Conservation (phyloP, 2,113 vertebrate species). For the Pleuronectes platessa region DNA sequence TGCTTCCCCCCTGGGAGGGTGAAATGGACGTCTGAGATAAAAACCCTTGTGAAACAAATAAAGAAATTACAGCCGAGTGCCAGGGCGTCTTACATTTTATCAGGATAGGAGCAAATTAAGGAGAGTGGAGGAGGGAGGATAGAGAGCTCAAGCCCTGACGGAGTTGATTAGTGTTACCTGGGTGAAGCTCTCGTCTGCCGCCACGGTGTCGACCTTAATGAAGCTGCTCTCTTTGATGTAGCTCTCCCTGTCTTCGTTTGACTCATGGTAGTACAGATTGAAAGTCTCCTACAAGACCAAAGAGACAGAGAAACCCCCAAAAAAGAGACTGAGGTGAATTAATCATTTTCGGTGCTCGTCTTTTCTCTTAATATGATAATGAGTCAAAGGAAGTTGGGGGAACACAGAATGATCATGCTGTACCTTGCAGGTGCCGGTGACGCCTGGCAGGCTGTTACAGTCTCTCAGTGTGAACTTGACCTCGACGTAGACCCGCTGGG, state of each 20-base stretch:
- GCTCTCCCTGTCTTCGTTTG: constrained; percentile 93
- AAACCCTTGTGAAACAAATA: constrained; percentile 62
- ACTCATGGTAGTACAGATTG: constrained; percentile 99
- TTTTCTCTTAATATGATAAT: constrained; percentile 60
- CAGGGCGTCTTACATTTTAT: constrained; percentile 27
- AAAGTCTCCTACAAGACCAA: constrained; percentile 89
- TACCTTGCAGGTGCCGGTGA: constrained; percentile 97
- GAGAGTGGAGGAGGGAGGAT: constrained; percentile 48
- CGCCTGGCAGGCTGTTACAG: constrained; percentile 97
- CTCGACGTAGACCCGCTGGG: constrained; percentile 96
- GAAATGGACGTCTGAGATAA: constrained; percentile 49
- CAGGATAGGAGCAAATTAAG: constrained; percentile 62
- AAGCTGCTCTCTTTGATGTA: constrained; percentile 97
- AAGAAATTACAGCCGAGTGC: constrained; percentile 53
- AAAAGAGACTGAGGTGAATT: constrained; percentile 25
- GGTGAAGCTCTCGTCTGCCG: constrained; percentile 98
- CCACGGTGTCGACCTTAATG: constrained; percentile 97
- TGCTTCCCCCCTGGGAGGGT: constrained; percentile 23
- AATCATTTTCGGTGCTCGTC: constrained; percentile 50
- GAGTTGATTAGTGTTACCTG: constrained; percentile 79
- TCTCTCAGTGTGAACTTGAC: constrained; percentile 98
- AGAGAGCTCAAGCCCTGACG: constrained; percentile 53
- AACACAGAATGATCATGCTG: not conserved
- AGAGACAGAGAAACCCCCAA: not conserved
- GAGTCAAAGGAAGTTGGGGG: constrained; percentile 27